Conservation (phyloP, 2,888 invertebrate species). For the Epinotia demarniana region DNA sequence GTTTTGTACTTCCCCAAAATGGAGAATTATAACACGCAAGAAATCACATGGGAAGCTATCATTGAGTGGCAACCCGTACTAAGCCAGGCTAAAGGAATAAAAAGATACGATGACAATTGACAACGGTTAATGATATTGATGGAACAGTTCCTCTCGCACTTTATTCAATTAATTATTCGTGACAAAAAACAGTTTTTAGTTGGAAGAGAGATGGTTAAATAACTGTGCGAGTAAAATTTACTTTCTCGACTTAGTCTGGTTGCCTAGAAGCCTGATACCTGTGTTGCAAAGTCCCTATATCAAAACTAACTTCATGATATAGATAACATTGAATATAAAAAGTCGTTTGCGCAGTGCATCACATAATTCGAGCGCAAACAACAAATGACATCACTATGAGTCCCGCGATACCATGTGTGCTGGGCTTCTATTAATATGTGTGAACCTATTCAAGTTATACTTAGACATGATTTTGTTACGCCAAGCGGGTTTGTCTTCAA, state of each 20-base stretch:
- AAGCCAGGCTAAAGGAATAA: background rate
- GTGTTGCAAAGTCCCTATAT: background rate
- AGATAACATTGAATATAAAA: conserved; percentile 33
- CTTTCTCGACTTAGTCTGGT: background rate
- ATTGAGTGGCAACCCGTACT: background rate
- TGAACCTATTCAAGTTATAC: conserved; percentile 21
- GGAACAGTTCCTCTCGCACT: background rate
- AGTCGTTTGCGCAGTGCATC: conserved; percentile 30
- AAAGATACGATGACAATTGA: background rate
- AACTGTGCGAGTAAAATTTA: background rate
- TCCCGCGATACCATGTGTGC: conserved; percentile 11
- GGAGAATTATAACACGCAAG: background rate
- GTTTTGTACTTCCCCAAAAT: conserved; percentile 4
- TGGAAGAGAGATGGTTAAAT: background rate
- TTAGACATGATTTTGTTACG: background rate
- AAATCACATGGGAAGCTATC: conserved; percentile 11
- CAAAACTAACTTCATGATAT: background rate
- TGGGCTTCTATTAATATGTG: conserved; percentile 22
- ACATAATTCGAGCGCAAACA: conserved; percentile 37
- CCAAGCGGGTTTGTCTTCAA: background rate
- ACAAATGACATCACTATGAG: conserved; percentile 38
- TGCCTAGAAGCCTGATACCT: background rate
- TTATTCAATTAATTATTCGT: background rate
- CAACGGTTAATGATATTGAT: background rate
- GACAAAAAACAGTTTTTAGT: background rate